Percentiles rank a stretch among this genome's conserved stretches.
phyloP scores from a whole-genome alignment of 2,888 invertebrate species.

The Nomada ferruginata region DNA sequence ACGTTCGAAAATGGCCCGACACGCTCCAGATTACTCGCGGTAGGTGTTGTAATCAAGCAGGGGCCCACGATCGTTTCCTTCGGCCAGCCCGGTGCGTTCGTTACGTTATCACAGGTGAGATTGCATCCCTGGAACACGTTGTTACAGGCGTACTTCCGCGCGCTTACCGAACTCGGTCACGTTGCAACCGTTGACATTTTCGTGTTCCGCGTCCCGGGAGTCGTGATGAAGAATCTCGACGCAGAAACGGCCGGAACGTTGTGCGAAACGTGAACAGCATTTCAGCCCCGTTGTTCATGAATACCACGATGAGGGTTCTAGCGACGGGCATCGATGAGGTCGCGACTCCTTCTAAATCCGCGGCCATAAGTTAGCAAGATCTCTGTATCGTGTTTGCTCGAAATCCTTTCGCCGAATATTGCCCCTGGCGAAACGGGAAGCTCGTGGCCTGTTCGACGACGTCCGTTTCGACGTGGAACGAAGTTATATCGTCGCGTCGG shows the following conservation, averaged over 20 bases:
- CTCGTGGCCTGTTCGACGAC: too few relatives aligned
- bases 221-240: conserved; percentile 68
- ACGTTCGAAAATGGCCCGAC: conserved; percentile 41
- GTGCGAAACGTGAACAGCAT: conserved; percentile 68
- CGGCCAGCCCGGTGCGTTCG: conserved; percentile 12
- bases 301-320: conserved; percentile 40
- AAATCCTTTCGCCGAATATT: neutral
- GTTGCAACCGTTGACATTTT: conserved; percentile 71
- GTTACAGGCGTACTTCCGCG: neutral
- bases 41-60: conserved; percentile 31
- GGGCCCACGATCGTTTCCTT: conserved; percentile 1
- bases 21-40: conserved; percentile 39
- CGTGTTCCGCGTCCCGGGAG: conserved; percentile 47
- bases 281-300: conserved; percentile 39
- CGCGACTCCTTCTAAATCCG: neutral
- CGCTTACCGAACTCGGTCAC: conserved; percentile 59
- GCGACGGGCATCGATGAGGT: conserved; percentile 34
- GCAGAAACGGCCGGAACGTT: conserved; percentile 55
- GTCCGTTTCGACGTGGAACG: too few relatives aligned
- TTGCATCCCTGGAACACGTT: conserved; percentile 30
- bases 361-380: neutral
- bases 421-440: too few relatives aligned
- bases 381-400: neutral
- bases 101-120: conserved; percentile 50
- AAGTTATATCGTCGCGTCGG: too few relatives aligned